phyloP scores from a whole-genome alignment of 2,888 invertebrate genomes.

The Rotaria sp. region DNA sequence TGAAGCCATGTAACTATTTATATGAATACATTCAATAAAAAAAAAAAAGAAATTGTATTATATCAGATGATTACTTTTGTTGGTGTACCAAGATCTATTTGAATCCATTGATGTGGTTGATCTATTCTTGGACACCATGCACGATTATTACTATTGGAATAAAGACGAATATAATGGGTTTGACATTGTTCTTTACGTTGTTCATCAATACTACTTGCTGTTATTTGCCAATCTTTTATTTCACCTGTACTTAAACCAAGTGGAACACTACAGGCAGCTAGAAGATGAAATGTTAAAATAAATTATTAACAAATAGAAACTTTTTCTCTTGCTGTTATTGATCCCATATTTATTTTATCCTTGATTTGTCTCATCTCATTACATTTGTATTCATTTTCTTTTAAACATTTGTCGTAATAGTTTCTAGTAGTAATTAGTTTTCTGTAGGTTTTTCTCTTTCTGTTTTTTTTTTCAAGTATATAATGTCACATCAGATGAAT shows the following conservation, averaged over 20 bases:
- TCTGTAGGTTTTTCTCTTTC: background rate
- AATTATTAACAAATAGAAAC: background rate
- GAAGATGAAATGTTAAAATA: background rate
- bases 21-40: background rate
- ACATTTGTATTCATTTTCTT: background rate
- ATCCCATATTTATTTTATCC: background rate
- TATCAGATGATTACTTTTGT: slow-evolving; percentile 53
- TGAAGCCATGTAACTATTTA: slow-evolving; percentile 55
- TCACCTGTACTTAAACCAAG: slow-evolving; percentile 36
- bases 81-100: slow-evolving; percentile 58
- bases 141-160: slow-evolving; percentile 54
- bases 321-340: background rate
- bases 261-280: slow-evolving; percentile 27
- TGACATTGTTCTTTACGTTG: slow-evolving; percentile 56
- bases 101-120: slow-evolving; percentile 58
- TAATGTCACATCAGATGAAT: background rate
- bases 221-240: slow-evolving; percentile 59
- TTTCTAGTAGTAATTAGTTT: background rate
- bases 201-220: slow-evolving; percentile 58
- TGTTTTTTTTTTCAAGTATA: background rate
- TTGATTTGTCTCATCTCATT: background rate
- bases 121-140: slow-evolving; percentile 58
- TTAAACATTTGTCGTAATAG: background rate
- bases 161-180: slow-evolving; percentile 57
- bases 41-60: background rate